Percentiles rank a stretch among this genome's conserved stretches.
Conservation (phyloP, 2,113 vertebrate genomes). For the Syrmaticus mikado region DNA sequence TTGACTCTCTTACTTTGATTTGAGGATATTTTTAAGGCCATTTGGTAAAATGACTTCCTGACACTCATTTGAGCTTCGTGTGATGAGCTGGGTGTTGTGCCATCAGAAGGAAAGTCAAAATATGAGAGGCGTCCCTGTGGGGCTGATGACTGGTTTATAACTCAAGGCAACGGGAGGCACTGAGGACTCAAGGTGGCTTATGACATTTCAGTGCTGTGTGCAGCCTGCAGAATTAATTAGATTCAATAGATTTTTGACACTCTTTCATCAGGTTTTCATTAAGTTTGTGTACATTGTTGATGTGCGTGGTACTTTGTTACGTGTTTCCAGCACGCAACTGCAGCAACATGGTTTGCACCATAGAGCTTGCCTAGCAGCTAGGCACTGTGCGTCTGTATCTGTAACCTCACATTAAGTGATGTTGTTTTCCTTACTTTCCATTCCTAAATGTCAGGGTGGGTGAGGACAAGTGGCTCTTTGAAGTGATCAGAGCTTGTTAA, state of each 20-base stretch:
- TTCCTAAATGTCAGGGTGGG: background rate
- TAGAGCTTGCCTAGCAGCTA: background rate
- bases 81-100: background rate
- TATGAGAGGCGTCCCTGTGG: background rate
- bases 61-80: background rate
- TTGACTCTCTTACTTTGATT: background rate
- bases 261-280: conserved; percentile 55
- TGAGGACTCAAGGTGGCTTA: background rate
- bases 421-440: background rate
- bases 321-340: background rate
- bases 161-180: background rate
- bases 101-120: background rate
- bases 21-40: background rate
- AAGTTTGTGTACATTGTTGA: background rate
- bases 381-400: background rate
- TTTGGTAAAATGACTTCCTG: background rate
- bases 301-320: background rate
- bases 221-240: conserved; percentile 31
- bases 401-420: conserved; percentile 14
- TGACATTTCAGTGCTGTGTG: background rate
- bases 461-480: background rate
- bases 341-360: background rate
- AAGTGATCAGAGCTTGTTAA: background rate
- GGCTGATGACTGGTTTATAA: background rate
- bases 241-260: background rate